Base-by-base conservation (phyloP, 2,888 invertebrate genomes). In the Hirtodrosophila alboralis region DNA sequence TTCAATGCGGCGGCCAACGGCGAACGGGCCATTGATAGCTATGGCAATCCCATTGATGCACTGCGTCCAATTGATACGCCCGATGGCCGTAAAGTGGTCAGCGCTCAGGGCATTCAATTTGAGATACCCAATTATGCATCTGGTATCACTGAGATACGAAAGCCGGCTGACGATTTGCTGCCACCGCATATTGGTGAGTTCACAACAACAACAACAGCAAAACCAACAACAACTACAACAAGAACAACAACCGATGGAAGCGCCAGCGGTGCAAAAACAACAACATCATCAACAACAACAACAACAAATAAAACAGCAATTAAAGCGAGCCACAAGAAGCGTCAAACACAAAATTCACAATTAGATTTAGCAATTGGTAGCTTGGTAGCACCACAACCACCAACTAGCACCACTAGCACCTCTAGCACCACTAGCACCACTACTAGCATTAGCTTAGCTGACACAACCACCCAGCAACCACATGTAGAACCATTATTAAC, bases 111-210 rank as follows among this genome's bases (percentile, higher is more conserved):
- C 43, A 69, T 90, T 44, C 88, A 90, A 75, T 90, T 90, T 58
- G 89, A 90, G 87, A 90, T 90, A 75, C 90, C 90, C 33, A 90
- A 83, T 56, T 90, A 90, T 79, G 90, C 90, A 26, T 90, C 91
- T 43, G 90, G 90, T 62, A 90, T 90, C 54, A 90, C 90, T 37
- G 90, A 90, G 75, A 88, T 90, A 47, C 87, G 86, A 61, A 84
- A 89, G 76, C 90, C 90, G 3, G 65, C 86, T 26, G 89, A 88
- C 56, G 90, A 89, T 70, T 65, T 90, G 76, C 79, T 90, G 77
- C 90, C 90, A 76, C 90, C 89, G 86, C 88, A 88, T 65, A 76
- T 88, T 90, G 89, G 89, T 89, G 89, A 89, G 89, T 89, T 89
- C 59, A 75, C 48, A 60, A 63, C 61, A 69, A 53, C 49, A 51